phyloP scores from a whole-genome alignment of 1,140 invertebrate species.

The Asbolus verrucosus region DNA sequence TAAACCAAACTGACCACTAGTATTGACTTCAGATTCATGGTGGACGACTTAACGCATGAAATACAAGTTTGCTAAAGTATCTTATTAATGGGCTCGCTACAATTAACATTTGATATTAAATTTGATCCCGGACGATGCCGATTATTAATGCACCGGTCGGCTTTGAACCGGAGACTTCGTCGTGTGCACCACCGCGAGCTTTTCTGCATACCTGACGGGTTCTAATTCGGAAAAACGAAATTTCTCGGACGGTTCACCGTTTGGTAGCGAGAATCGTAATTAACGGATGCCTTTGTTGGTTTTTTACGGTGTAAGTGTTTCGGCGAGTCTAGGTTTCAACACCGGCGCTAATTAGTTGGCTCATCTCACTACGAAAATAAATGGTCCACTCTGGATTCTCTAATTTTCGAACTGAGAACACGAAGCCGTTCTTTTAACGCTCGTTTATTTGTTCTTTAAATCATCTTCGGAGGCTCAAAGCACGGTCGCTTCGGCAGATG shows the following conservation, averaged over 20 bases:
- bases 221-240: slow-evolving; percentile 3
- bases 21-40: slow-evolving; percentile 53
- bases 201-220: neutral
- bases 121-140: slow-evolving; percentile 29
- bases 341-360: slow-evolving; percentile 20
- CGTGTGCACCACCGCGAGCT: neutral
- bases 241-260: neutral
- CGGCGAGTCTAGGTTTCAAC: slow-evolving; percentile 6
- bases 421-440: too few species aligned
- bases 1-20: slow-evolving; percentile 51
- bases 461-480: too few species aligned
- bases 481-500: too few species aligned
- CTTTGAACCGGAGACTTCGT: neutral
- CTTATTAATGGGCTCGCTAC: slow-evolving; percentile 40
- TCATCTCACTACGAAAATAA: too few species aligned
- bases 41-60: slow-evolving; percentile 53
- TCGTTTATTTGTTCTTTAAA: too few species aligned
- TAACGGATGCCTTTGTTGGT: slow-evolving; percentile 13
- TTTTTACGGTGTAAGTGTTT: slow-evolving; percentile 3
- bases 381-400: too few species aligned
- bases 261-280: slow-evolving; percentile 4
- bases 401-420: too few species aligned
- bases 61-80: slow-evolving; percentile 48
- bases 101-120: slow-evolving; percentile 35
- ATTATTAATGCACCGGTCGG: slow-evolving; percentile 17